Base-by-base conservation (phyloP, 2,113 vertebrate species). In the Xenotilapia flavipinnis region DNA sequence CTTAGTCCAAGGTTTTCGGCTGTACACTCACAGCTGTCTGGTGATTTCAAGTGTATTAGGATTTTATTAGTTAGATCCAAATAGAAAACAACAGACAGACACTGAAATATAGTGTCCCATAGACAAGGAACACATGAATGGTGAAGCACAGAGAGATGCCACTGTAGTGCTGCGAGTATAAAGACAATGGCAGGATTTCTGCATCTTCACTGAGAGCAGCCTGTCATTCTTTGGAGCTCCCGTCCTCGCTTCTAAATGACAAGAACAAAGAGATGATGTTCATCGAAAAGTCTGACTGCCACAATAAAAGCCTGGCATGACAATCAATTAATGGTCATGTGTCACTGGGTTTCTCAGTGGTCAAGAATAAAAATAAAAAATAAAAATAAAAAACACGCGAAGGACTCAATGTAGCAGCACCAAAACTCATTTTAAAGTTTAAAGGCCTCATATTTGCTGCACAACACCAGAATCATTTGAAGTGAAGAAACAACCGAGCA, bases 301-400 rank as follows among this genome's bases (percentile, higher is more conserved):
- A 51, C 42, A 31, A 31, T n/a, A 19, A 49, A 77, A 47, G 14
- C 42, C 70, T 75, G 68, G 68, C 40, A 28, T 77, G 42, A 49
- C 23, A 26, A 47, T 28, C 9, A 28, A 26, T 28, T 49, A 31
- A 19, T 11, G 15, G 42, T 31, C 70, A 31, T 17, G 6, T 31
- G 23, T 77, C 70, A 31, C 26, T 77, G 42, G 45, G 3, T 77
- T 49, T 49, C 26, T n/a, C 70, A 28, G 12, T 47, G 70, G 70
- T 75, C 21, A 12, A 31, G 4, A 49, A 77, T 31, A 17, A 9
- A 3, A 7, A 6, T 6, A 2, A 19, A 19, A 49, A 17, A 47
- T 0, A 1, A 3, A 3, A 12, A 38, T 0, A 14, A 7, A 7
- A 7, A 1, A 28, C 15, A 19, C 1, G 1, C 6, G 0, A 28